Evolutionary conservation across 2,113 vertebrate species (phyloP), one percentile per base, ranked within the genome.

Genomic region (Edolisoma coerulescens): DNA sequence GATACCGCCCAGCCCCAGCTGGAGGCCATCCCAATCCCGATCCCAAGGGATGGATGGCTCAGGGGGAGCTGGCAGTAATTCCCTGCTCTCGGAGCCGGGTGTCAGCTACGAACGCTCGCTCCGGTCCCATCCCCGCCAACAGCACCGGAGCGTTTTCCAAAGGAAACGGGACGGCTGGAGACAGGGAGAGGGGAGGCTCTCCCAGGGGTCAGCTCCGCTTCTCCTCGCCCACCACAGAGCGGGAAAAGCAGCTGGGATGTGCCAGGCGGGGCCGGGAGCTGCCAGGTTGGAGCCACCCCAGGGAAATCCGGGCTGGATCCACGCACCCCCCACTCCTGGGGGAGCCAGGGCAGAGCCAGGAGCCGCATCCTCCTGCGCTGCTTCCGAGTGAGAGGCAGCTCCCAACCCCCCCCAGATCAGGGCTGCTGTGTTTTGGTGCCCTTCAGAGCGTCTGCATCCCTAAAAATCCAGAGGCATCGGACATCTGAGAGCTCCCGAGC

Each of bases 291-390:
- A 86, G 23, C 42, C 39, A 16, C 6, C 8, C 13, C 20, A 3
- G 37, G 70, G 49, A 76, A 70, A 87, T 12, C 20, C 6, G 2
- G 49, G 7, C 4, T 68, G 83, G 41, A 61, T 17, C 27, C 61
- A 2, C 3, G 2, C 2, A 23, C 30, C 57, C 65, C 15, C 5
- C 9, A 4, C 1, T n/a, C n/a, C n/a, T n/a, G 2, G 18, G 22
- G 18, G 15, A 53, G 30, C 4, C 1, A 7, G 7, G 37, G 39
- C 53, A 81, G 41, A 44, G 41, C 9, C 49, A 5, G 76, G 76
- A 81, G 35, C 63, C 57, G 49, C 68, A 28, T 20, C 60, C 60
- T 26, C 78, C 78, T 4, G 59, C 4, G 53, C 59, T 14, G 60
- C 59, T 24, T 3, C 63, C 12, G 22, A 68, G 70, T 0, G 19